A percentile compares a stretch with the other conserved stretches of the same genome.
These are phyloP conservation scores for Spheniscus mendiculus DNA, from an alignment of 2,113 vertebrate species.

Conservation along the genomic window DNA sequence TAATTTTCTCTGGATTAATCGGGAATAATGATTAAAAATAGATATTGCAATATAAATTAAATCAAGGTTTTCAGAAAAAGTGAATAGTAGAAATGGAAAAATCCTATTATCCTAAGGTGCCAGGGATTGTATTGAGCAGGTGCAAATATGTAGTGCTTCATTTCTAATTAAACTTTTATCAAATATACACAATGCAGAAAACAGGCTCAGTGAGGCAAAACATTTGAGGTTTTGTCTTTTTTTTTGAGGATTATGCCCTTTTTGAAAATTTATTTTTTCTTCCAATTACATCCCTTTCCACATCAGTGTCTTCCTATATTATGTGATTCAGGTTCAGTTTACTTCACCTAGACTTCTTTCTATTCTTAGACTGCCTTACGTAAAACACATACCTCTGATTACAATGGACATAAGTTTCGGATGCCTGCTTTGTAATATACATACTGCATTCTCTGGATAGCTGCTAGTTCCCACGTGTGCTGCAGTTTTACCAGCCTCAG, in stretches of 20 bases:
- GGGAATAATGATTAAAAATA: neutral
- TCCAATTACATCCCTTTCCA: neutral
- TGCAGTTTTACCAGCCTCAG: neutral
- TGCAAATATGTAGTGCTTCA: neutral
- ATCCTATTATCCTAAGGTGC: neutral
- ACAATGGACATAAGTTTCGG: neutral
- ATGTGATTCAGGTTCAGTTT: neutral
- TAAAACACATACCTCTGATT: neutral
- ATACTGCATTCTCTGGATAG: neutral
- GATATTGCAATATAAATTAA: neutral
- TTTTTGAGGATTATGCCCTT: neutral
- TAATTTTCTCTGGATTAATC: neutral
- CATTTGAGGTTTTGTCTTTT: neutral
- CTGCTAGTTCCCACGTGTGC: neutral
- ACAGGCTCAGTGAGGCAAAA: neutral
- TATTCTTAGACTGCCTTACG: neutral
- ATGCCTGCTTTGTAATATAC: neutral
- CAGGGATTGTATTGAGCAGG: neutral
- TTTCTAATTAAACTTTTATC: slow-evolving; percentile 1
- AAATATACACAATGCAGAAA: neutral
- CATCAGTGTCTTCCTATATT: neutral
- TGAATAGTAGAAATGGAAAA: neutral
- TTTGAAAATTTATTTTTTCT: neutral
- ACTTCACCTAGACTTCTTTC: neutral
- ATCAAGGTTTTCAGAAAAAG: neutral